Evolutionary conservation across 2,888 invertebrate genomes (phyloP).

Genomic region (Amiota minor): DNA sequence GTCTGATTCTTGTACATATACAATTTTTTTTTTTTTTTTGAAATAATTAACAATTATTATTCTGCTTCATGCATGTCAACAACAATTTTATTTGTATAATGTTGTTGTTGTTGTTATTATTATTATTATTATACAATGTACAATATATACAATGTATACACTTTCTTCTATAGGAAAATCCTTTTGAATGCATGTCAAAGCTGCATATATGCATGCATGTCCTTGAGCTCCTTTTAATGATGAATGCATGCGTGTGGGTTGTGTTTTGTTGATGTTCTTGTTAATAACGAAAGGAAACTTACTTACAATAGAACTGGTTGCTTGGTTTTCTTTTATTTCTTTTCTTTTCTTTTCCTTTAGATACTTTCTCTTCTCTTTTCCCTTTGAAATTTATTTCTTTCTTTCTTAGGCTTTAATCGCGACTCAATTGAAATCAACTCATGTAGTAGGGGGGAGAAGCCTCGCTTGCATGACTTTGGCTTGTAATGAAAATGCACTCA

Average conservation of each 20-base stretch:
- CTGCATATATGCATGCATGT: background rate
- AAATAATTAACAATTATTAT: slow-evolving; percentile 26
- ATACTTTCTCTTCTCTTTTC: slow-evolving; percentile 6
- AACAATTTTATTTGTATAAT: background rate
- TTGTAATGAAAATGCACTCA: slow-evolving; percentile 25
- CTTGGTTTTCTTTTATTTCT: background rate
- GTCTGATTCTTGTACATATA: background rate
- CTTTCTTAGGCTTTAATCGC: background rate
- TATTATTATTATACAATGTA: too few species aligned
- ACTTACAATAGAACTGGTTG: slow-evolving; percentile 8
- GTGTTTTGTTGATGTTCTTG: background rate
- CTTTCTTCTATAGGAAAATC: background rate
- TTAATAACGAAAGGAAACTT: slow-evolving; percentile 3
- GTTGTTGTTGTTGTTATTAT: background rate
- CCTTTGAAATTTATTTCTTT: background rate
- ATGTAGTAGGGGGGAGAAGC: background rate
- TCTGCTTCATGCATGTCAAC: slow-evolving; percentile 11
- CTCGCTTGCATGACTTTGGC: background rate
- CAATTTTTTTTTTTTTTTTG: background rate
- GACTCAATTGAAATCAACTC: background rate
- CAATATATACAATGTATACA: too few species aligned
- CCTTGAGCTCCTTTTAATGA: slow-evolving; percentile 25
- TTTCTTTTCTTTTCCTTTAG: background rate
- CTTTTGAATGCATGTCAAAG: background rate
- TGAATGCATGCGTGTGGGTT: slow-evolving; percentile 15